Evolutionary conservation across 2,888 invertebrate genomes (phyloP).

Genomic region (Papilio protenor): DNA sequence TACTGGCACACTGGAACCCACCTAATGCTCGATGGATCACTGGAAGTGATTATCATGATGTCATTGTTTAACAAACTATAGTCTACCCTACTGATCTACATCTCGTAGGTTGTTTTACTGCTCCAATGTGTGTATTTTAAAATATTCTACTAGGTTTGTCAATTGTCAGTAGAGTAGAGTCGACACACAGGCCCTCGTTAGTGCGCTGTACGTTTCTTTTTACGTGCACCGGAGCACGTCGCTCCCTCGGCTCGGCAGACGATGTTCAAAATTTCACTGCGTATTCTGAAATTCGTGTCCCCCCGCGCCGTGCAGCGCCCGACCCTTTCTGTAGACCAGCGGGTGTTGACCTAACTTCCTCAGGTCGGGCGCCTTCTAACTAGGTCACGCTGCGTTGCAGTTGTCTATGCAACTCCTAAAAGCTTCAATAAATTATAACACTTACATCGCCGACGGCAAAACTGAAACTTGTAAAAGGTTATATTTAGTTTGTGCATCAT

Average conservation of each 20-base stretch:
- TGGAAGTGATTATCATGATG: background rate
- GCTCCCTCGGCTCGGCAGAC: conserved; percentile 4
- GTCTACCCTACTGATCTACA: background rate
- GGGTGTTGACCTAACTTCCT: conserved; percentile 20
- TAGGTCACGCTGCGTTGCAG: conserved; percentile 21
- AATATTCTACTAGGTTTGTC: background rate
- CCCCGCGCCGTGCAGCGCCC: background rate
- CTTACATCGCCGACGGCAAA: background rate
- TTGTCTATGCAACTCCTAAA: conserved; percentile 12
- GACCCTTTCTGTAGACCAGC: conserved; percentile 2
- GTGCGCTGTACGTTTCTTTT: conserved; percentile 8
- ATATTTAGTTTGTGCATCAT: background rate
- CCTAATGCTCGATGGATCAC: background rate
- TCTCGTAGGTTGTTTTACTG: background rate
- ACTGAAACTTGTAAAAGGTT: background rate
- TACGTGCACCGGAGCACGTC: conserved; percentile 1
- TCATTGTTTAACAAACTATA: background rate
- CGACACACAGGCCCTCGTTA: conserved; percentile 1
- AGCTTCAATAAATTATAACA: conserved; percentile 3
- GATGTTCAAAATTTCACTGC: conserved; percentile 13
- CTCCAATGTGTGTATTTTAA: background rate
- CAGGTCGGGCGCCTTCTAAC: conserved; percentile 9
- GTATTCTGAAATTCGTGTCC: conserved; percentile 12
- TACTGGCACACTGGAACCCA: background rate
- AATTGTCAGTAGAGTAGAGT: background rate